Percentiles rank a stretch among this genome's conserved stretches.
Evolutionary conservation across 2,888 invertebrate species (phyloP).

Genomic region (Drosophila paranaensis): DNA sequence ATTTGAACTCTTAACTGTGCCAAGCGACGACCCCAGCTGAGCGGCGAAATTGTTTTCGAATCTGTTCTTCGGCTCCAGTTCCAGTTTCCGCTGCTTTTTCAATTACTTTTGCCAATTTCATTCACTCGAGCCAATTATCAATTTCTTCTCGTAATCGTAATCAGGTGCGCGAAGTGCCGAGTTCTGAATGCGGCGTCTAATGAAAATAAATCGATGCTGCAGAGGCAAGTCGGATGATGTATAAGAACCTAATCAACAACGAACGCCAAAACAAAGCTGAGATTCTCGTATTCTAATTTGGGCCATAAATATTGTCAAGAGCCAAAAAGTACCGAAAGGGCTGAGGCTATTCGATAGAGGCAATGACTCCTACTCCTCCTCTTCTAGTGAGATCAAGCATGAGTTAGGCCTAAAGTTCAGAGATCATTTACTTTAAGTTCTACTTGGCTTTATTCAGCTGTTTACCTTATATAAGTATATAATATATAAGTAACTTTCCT

Average conservation of each 20-base stretch:
- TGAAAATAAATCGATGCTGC: neutral
- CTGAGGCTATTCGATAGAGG: neutral
- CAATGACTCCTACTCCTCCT: too few species aligned
- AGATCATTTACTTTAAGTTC: neutral
- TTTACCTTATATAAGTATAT: neutral
- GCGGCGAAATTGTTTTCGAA: slow-evolving; percentile 12
- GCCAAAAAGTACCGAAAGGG: neutral
- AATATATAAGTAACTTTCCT: too few species aligned
- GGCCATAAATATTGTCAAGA: neutral
- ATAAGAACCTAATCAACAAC: neutral
- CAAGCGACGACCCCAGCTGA: slow-evolving; percentile 26
- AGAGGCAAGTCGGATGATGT: too few species aligned
- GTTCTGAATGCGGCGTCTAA: neutral
- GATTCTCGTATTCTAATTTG: neutral
- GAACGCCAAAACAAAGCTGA: neutral
- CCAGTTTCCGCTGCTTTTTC: neutral
- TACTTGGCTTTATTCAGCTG: neutral
- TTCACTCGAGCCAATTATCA: slow-evolving; percentile 5
- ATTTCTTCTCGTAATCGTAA: neutral
- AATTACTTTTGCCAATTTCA: slow-evolving; percentile 1
- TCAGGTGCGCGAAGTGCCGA: neutral
- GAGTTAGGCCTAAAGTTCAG: too few species aligned
- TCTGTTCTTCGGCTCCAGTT: neutral
- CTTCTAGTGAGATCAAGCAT: too few species aligned
- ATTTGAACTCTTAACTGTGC: slow-evolving; percentile 41